Conservation (phyloP, 2,797 vertebrate species). For the Hypotaenidia okinawae region DNA sequence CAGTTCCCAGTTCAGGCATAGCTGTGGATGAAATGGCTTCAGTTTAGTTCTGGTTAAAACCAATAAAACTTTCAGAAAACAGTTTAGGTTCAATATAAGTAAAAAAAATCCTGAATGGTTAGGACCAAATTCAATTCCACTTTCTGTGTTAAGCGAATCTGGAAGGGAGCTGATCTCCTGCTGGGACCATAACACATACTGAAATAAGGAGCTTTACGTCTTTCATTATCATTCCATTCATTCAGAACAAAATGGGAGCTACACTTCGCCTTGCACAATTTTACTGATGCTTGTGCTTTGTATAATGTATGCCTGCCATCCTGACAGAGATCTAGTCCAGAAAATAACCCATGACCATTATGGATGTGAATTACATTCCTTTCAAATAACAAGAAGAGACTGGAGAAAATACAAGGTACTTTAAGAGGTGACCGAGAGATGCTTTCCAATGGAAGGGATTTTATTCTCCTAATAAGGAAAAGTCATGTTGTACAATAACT, state of each 20-base stretch:
- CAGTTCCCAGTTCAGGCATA: background rate
- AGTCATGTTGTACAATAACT: background rate
- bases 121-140: background rate
- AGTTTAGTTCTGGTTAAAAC: background rate
- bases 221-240: background rate
- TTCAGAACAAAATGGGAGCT: background rate
- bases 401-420: constrained; percentile 17
- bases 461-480: constrained; percentile 40
- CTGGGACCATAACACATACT: background rate
- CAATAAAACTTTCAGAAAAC: background rate
- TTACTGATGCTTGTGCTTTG: background rate
- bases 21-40: background rate
- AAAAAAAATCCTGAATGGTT: background rate
- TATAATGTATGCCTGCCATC: background rate
- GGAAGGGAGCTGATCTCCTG: background rate
- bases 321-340: constrained; percentile 13
- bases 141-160: background rate
- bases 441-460: background rate
- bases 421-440: background rate
- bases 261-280: background rate
- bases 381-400: background rate
- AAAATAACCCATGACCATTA: constrained; percentile 29
- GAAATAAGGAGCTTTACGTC: background rate
- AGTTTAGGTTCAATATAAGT: background rate
- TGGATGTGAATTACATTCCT: background rate